Conservation (phyloP, 2,797 vertebrate species). For the Sandelia bainsii region DNA sequence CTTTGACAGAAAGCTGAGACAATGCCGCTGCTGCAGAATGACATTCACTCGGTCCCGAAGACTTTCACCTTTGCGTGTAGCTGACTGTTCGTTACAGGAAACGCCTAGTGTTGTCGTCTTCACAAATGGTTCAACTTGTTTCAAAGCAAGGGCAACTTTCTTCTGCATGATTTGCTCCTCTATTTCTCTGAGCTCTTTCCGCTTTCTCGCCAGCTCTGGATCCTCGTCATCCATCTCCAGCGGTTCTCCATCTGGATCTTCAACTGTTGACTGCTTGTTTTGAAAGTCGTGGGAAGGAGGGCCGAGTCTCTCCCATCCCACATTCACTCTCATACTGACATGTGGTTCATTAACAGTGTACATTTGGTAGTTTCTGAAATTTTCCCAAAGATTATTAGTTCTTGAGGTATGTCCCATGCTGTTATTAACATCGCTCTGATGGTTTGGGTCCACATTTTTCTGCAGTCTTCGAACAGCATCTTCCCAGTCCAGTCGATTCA, state of each 20-base stretch:
- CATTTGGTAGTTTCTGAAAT: neutral
- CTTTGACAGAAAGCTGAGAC: conserved; percentile 31
- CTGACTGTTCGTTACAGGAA: neutral
- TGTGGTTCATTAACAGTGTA: conserved; percentile 6
- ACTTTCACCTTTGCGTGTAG: neutral
- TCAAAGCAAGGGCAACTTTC: conserved; percentile 56
- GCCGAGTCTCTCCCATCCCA: neutral
- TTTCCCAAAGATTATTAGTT: neutral
- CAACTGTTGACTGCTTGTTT: neutral
- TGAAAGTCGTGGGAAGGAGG: neutral
- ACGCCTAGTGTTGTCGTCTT: accelerated
- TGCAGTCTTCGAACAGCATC: neutral
- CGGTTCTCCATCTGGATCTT: conserved; percentile 25
- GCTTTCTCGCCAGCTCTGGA: conserved; percentile 63
- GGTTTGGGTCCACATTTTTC: neutral
- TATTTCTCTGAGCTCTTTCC: conserved; percentile 48
- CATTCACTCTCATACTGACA: neutral
- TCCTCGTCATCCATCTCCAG: conserved; percentile 29
- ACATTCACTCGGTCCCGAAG: conserved; percentile 66
- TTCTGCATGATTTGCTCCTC: conserved; percentile 58
- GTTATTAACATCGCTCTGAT: neutral
- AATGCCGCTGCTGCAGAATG: conserved; percentile 55
- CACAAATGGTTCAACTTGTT: conserved; percentile 11
- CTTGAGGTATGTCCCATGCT: neutral
- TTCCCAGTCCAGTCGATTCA: conserved; percentile 53